phyloP scores from a whole-genome alignment of 2,113 vertebrate genomes.

The Ovis canadensis region DNA sequence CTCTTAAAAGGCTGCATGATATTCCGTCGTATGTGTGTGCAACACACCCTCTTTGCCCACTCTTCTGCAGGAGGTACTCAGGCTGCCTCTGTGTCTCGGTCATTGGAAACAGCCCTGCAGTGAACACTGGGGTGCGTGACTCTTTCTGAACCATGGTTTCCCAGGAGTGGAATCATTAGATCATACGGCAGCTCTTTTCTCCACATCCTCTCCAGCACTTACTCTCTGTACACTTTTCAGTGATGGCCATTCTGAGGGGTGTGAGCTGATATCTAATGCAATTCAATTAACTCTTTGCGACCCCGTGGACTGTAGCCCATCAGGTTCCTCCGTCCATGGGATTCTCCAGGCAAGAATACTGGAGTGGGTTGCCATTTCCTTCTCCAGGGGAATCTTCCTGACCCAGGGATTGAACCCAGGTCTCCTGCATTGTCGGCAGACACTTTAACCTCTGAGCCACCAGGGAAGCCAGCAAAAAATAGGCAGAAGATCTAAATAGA shows the following conservation, averaged over 20 bases:
- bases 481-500: not conserved
- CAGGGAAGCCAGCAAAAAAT: not conserved
- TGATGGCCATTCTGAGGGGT: not conserved
- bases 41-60: fast-evolving
- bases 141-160: not conserved
- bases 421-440: too few species aligned
- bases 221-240: not conserved
- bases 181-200: not conserved
- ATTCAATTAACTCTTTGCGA: too few species aligned
- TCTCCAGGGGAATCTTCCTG: too few species aligned
- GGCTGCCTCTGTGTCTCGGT: not conserved
- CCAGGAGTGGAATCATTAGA: not conserved
- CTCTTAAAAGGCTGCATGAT: not conserved
- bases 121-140: fast-evolving
- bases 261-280: not conserved
- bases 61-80: fast-evolving
- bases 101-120: fast-evolving
- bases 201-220: not conserved
- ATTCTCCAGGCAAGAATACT: too few species aligned
- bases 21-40: fast-evolving
- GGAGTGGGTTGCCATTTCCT: too few species aligned
- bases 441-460: too few species aligned
- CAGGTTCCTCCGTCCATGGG: too few species aligned
- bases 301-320: too few species aligned
- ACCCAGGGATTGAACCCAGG: too few species aligned